Conservation (phyloP, 2,888 invertebrate species). For the Cryptus armator region DNA sequence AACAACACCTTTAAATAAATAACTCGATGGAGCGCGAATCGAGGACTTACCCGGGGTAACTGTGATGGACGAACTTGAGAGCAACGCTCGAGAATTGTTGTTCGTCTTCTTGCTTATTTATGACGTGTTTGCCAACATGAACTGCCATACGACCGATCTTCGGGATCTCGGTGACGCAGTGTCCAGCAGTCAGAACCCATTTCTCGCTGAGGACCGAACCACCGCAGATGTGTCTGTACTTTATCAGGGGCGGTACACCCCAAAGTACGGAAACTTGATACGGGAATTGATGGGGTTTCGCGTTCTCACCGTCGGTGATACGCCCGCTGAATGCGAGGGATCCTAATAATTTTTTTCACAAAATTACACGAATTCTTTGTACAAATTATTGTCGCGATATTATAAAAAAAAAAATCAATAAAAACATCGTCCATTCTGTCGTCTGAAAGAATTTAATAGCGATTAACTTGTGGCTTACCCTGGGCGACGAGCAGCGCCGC, state of each 20-base stretch:
- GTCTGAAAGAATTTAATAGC: neutral
- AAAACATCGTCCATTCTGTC: too few relatives aligned
- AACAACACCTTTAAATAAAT: neutral
- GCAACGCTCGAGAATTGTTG: constrained; percentile 81
- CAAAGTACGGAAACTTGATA: constrained; percentile 85
- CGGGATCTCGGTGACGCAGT: constrained; percentile 81
- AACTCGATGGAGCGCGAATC: neutral
- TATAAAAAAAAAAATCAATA: too few relatives aligned
- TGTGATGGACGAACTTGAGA: constrained; percentile 80
- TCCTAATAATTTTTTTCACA: constrained; percentile 37
- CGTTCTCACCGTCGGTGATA: constrained; percentile 78
- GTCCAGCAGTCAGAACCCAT: constrained; percentile 85
- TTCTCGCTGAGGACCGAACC: constrained; percentile 84
- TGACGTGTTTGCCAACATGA: constrained; percentile 87
- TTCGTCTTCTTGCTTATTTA: constrained; percentile 77
- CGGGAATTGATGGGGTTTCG: constrained; percentile 83
- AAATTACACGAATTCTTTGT: neutral
- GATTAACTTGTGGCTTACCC: constrained; percentile 70
- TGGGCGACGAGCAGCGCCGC: constrained; percentile 70
- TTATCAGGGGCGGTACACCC: constrained; percentile 75
- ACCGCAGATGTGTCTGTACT: constrained; percentile 84
- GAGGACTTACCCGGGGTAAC: constrained; percentile 77
- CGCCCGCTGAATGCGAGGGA: constrained; percentile 66
- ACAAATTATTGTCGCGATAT: too few relatives aligned
- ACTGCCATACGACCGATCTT: constrained; percentile 80